Percentiles rank a stretch among this genome's conserved stretches.
phyloP scores from a whole-genome alignment of 2,888 invertebrate species.

The Emmelina monodactyla region DNA sequence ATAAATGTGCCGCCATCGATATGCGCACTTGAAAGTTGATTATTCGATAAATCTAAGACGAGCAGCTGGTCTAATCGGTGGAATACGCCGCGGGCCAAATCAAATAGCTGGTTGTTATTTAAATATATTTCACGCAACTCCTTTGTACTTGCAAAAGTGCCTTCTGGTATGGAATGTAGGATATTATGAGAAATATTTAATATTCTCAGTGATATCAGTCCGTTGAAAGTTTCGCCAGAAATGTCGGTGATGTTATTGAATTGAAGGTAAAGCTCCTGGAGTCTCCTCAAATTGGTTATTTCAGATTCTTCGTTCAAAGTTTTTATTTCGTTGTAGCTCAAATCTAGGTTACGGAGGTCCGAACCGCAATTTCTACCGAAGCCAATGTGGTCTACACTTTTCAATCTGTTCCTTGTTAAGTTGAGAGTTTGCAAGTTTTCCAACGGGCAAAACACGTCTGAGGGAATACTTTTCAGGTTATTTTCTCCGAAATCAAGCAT shows the following conservation, averaged over 20 bases:
- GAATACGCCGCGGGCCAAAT: constrained; percentile 83
- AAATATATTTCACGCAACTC: constrained; percentile 86
- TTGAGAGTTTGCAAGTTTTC: constrained; percentile 83
- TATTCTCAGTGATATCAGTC: constrained; percentile 78
- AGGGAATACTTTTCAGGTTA: constrained; percentile 80
- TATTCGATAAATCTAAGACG: constrained; percentile 85
- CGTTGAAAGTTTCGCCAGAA: constrained; percentile 80
- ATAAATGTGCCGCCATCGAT: constrained; percentile 86
- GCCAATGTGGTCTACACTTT: constrained; percentile 78
- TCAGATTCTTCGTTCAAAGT: constrained; percentile 77
- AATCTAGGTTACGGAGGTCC: constrained; percentile 78
- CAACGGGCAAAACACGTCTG: constrained; percentile 80
- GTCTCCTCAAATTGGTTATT: constrained; percentile 75
- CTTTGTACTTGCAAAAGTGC: constrained; percentile 81
- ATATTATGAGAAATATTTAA: constrained; percentile 89
- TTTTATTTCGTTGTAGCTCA: constrained; percentile 82
- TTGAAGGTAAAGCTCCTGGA: constrained; percentile 81
- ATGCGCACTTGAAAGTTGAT: constrained; percentile 84
- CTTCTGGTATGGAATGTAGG: constrained; percentile 81
- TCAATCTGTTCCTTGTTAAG: constrained; percentile 81
- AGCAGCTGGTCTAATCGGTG: constrained; percentile 85
- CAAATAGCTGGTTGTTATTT: constrained; percentile 85
- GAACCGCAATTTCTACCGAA: constrained; percentile 71
- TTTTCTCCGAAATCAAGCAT: constrained; percentile 80
- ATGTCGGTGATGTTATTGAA: constrained; percentile 84